Evolutionary conservation across 2,113 vertebrate genomes (phyloP).

Genomic region (Acanthochromis polyacanthus): DNA sequence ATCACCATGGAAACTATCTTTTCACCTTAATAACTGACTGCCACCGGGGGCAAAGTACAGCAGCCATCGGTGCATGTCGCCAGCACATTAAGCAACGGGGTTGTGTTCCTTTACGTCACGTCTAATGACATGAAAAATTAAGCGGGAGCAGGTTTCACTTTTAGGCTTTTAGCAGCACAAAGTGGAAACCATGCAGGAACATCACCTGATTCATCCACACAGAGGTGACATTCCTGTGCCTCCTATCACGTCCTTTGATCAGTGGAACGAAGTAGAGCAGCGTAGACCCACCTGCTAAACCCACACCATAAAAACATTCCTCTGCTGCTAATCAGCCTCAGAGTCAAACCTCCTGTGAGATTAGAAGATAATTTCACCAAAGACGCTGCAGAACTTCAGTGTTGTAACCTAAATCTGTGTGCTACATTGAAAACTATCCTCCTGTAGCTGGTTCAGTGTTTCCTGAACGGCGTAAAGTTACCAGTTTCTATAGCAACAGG

Average conservation of each 20-base stretch:
- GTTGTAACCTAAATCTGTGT: background rate
- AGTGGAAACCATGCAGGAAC: background rate
- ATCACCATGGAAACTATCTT: slow-evolving; percentile 66
- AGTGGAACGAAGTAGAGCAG: slow-evolving; percentile 21
- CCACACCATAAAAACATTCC: slow-evolving; percentile 73
- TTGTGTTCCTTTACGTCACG: slow-evolving; percentile 40
- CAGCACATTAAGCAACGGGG: slow-evolving; percentile 12
- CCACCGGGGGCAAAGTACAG: slow-evolving; percentile 61
- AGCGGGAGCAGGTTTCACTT: background rate
- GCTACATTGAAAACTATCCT: background rate
- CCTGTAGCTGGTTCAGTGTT: background rate
- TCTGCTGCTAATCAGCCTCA: slow-evolving; percentile 52
- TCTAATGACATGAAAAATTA: slow-evolving; percentile 9
- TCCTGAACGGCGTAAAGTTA: background rate
- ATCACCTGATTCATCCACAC: background rate
- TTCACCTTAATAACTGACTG: slow-evolving; percentile 39
- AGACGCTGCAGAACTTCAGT: background rate
- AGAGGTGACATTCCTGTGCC: slow-evolving; percentile 62
- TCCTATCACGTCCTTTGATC: slow-evolving; percentile 61
- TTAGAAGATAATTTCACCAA: background rate
- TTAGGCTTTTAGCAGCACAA: background rate
- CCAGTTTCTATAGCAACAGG: background rate
- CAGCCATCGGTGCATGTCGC: slow-evolving; percentile 38
- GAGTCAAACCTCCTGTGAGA: slow-evolving; percentile 15
- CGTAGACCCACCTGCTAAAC: slow-evolving; percentile 50